Conservation (phyloP, 2,113 vertebrate species). For the Protobothrops flavoviridis region DNA sequence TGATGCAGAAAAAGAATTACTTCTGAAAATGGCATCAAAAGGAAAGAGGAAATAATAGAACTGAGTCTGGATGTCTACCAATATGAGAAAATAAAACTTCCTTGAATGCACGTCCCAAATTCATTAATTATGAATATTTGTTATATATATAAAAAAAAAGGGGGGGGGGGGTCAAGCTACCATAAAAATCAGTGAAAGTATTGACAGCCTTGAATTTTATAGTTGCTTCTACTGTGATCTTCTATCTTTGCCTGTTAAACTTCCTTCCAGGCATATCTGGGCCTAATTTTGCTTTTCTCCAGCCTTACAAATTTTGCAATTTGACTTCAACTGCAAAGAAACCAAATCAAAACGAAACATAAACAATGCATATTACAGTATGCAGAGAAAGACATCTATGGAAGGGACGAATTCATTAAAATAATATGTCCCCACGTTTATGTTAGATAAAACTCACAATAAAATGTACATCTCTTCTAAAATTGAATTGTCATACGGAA, state of each 20-base stretch:
- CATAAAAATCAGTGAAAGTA: neutral
- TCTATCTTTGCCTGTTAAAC: neutral
- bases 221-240: neutral
- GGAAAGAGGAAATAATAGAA: neutral
- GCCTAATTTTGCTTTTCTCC: neutral
- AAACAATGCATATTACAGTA: neutral
- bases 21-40: neutral
- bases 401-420: neutral
- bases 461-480: neutral
- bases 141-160: no score
- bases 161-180: accelerated
- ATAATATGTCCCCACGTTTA: neutral
- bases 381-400: neutral
- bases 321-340: neutral
- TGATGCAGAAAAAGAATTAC: neutral
- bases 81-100: no score
- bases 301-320: neutral
- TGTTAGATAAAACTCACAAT: neutral
- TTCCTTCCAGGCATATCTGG: neutral
- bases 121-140: no score
- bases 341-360: neutral
- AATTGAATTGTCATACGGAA: neutral
- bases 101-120: no score
- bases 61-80: neutral
- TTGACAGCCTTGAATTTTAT: neutral